phyloP scores from a whole-genome alignment of 2,797 vertebrate genomes.

The Setipinna tenuifilis region DNA sequence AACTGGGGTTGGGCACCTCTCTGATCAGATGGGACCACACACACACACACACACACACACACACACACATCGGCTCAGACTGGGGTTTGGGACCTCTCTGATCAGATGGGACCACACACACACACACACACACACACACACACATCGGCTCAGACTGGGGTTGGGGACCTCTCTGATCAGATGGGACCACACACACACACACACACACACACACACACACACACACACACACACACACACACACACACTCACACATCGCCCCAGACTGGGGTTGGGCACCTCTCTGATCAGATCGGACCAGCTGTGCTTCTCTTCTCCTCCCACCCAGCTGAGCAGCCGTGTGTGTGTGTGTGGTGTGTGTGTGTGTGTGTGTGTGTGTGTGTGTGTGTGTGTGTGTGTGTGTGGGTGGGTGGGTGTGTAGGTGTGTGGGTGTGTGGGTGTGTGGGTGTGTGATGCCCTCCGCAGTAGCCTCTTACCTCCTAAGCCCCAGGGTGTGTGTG shows the following conservation, averaged over 20 bases:
- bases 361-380: neutral
- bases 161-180: constrained; percentile 40
- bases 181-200: too few relatives aligned
- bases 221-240: too few relatives aligned
- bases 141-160: neutral
- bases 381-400: neutral
- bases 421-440: neutral
- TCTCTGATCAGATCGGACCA: constrained; percentile 41
- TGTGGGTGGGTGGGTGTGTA: neutral
- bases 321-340: constrained; percentile 34
- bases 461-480: too few relatives aligned
- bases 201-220: too few relatives aligned
- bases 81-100: too few relatives aligned
- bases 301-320: constrained; percentile 40
- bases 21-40: constrained; percentile 40
- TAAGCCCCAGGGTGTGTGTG: neutral
- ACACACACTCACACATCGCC: too few relatives aligned
- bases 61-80: too few relatives aligned
- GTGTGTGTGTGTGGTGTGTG: neutral
- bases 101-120: constrained; percentile 22
- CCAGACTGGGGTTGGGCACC: constrained; percentile 19
- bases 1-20: constrained; percentile 24
- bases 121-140: too few relatives aligned
- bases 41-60: too few relatives aligned
- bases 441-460: neutral